Evolutionary conservation across 2,797 vertebrate species (phyloP).

Genomic region (Phrynocephalus vlangalii): DNA sequence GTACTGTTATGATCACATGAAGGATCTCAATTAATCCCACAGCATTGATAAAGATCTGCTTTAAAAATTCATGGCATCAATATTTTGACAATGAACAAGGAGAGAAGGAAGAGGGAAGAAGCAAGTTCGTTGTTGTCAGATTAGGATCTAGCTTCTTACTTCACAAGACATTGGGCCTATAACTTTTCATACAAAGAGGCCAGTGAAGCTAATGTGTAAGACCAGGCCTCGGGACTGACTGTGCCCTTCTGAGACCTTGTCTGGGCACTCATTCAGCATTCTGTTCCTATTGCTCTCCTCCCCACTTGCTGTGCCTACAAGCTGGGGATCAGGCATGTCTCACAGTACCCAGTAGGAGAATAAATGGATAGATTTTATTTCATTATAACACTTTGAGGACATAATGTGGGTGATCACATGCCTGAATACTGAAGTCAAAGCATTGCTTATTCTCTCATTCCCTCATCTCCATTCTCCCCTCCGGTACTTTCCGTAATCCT

Average conservation of each 20-base stretch:
- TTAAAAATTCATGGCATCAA: conserved; percentile 31
- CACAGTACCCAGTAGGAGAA: not conserved
- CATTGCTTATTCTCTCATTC: conserved; percentile 34
- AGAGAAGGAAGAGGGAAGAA: conserved; percentile 1
- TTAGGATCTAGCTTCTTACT: not conserved
- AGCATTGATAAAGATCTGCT: conserved; percentile 8
- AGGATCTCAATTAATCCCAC: conserved; percentile 45
- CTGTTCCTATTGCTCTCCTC: no score
- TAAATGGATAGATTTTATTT: not conserved
- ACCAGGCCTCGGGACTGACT: conserved; percentile 5
- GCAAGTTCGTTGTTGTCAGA: not conserved
- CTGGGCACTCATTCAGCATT: not conserved
- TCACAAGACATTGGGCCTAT: not conserved
- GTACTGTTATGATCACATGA: conserved; percentile 22
- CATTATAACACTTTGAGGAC: conserved; percentile 16
- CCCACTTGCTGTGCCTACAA: conserved; percentile 12
- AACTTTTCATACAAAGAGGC: not conserved
- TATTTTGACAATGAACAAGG: not conserved
- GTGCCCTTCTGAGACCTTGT: not conserved
- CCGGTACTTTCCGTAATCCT: conserved; percentile 37
- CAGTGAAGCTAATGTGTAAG: conserved; percentile 16
- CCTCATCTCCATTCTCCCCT: not conserved
- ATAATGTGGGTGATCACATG: not conserved
- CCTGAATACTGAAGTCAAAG: conserved; percentile 44
- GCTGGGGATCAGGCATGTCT: not conserved